Conservation (phyloP, 2,113 vertebrate genomes). For the Vulpes vulpes region DNA sequence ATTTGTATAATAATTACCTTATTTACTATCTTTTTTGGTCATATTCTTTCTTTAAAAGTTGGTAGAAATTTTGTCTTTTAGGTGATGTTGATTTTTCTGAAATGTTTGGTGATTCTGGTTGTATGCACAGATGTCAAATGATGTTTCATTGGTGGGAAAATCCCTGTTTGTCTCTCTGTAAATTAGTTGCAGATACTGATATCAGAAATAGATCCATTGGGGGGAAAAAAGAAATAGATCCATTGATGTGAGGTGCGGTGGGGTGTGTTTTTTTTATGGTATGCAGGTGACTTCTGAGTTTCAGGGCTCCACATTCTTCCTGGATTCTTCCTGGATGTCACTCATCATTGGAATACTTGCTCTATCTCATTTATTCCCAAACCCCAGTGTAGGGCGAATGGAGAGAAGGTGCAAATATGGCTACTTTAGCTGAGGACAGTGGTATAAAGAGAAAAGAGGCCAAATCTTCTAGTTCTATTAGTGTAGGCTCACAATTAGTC, state of each 20-base stretch:
- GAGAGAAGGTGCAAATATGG: not conserved
- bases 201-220: not conserved
- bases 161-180: not conserved
- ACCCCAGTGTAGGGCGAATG: rapidly evolving
- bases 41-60: not conserved
- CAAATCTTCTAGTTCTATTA: not conserved
- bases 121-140: not conserved
- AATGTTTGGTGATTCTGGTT: not conserved
- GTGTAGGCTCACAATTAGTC: not conserved
- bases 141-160: not conserved
- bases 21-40: not conserved
- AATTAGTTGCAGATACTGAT: not conserved
- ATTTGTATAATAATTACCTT: not conserved
- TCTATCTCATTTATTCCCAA: not conserved
- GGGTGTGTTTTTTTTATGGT: not conserved
- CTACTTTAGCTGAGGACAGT: not conserved
- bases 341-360: not conserved
- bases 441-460: not conserved
- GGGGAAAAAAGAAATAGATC: too few species aligned
- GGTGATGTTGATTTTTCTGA: not conserved
- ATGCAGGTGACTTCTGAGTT: not conserved
- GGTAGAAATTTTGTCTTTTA: not conserved
- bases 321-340: not conserved
- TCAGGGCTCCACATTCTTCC: not conserved
- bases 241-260: not conserved